These are phyloP conservation scores for Microtus richardsoni DNA, from an alignment of 2,113 vertebrate species.

Conservation along the genomic window DNA sequence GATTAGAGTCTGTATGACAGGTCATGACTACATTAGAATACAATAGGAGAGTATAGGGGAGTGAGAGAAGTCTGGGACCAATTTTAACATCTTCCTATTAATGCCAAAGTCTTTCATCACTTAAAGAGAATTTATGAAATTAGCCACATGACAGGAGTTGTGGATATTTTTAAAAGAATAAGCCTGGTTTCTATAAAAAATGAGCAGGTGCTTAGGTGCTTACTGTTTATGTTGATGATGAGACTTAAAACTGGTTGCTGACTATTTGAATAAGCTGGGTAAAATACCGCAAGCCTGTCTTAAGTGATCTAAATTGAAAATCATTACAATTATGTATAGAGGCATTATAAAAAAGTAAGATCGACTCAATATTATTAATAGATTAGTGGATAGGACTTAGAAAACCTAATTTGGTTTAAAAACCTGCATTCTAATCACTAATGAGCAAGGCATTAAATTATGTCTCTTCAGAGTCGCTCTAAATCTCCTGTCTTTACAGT, in stretches of 20 bases:
- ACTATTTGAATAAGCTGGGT: not conserved
- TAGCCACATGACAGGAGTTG: not conserved
- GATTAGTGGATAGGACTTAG: not conserved
- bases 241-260: not conserved
- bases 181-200: not conserved
- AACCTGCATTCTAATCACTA: not conserved
- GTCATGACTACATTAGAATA: not conserved
- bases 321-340: not conserved
- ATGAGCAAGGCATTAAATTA: not conserved
- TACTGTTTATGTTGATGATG: not conserved
- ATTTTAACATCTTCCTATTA: not conserved
- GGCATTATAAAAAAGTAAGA: not conserved
- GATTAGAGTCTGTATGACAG: not conserved
- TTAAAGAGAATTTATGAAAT: slow-evolving; percentile 4
- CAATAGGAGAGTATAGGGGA: not conserved
- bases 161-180: not conserved
- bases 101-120: not conserved
- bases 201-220: not conserved
- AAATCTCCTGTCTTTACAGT: not conserved
- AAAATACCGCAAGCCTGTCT: not conserved
- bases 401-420: not conserved
- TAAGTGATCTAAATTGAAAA: not conserved
- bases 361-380: not conserved
- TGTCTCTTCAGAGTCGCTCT: not conserved
- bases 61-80: not conserved